Percentiles rank a stretch among this genome's conserved stretches.
phyloP scores from a whole-genome alignment of 2,797 vertebrate genomes.

The Lagocephalus sceleratus region DNA sequence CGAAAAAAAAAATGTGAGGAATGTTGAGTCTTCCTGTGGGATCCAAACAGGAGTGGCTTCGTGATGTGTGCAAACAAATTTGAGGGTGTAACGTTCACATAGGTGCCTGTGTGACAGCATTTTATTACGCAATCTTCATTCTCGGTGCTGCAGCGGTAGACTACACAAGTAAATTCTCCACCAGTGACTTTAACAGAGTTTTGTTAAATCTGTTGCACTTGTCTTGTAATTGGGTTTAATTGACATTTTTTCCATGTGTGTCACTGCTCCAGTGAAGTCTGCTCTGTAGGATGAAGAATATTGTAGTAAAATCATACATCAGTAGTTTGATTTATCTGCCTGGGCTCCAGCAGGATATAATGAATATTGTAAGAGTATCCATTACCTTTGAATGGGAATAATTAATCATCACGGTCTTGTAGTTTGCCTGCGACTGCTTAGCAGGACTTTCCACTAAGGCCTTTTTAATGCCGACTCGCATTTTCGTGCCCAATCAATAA shows the following conservation, averaged over 20 bases:
- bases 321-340: conserved; percentile 55
- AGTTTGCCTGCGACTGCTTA: conserved; percentile 30
- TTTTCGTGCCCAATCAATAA: conserved; percentile 16
- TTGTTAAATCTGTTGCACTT: conserved; percentile 55
- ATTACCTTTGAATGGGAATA: conserved; percentile 53
- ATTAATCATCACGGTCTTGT: conserved; percentile 47
- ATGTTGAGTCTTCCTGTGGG: conserved; percentile 82
- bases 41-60: conserved; percentile 61
- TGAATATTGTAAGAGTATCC: conserved; percentile 61
- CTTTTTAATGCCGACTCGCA: conserved; percentile 11
- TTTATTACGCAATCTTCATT: too few species aligned
- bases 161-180: too few species aligned
- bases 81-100: background rate
- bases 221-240: conserved; percentile 55
- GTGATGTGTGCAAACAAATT: conserved; percentile 38
- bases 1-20: conserved; percentile 77
- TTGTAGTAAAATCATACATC: conserved; percentile 33
- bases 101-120: background rate
- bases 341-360: conserved; percentile 52
- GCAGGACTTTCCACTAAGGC: conserved; percentile 29
- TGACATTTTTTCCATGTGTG: conserved; percentile 30
- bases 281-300: conserved; percentile 13
- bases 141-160: too few species aligned
- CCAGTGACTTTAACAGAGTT: background rate
- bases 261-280: conserved; percentile 17